phyloP scores from a whole-genome alignment of 2,797 vertebrate genomes.

The Pangasius mekongensis region DNA sequence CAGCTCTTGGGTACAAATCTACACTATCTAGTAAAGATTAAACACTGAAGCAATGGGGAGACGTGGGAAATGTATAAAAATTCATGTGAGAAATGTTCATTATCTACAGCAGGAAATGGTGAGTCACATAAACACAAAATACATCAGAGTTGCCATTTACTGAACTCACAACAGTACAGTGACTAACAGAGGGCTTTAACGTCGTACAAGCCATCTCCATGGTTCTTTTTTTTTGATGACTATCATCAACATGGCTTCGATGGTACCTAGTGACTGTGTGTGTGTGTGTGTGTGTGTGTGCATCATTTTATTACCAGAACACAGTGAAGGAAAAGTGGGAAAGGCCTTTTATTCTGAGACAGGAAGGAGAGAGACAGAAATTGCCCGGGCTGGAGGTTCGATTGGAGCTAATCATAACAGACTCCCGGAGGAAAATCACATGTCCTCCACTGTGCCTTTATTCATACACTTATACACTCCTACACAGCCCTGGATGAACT shows the following conservation, averaged over 20 bases:
- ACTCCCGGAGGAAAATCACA: conserved; percentile 40
- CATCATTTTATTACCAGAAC: conserved; percentile 14
- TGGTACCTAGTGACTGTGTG: not conserved
- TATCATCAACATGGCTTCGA: not conserved
- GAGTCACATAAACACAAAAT: not conserved
- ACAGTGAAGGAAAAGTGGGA: conserved; percentile 10
- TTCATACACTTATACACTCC: conserved; percentile 32
- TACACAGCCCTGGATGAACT: conserved; percentile 21
- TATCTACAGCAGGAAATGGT: not conserved
- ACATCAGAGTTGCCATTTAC: not conserved
- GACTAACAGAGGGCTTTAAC: not conserved
- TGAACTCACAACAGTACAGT: not conserved
- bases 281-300: conserved; percentile 2
- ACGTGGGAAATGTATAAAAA: not conserved
- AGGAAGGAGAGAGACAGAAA: conserved; percentile 33
- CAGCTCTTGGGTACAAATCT: not conserved
- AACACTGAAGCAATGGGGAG: not conserved
- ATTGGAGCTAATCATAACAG: conserved; percentile 47
- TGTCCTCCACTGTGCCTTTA: conserved; percentile 8
- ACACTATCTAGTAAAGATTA: too few relatives aligned
- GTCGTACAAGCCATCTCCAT: not conserved
- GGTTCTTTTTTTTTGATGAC: not conserved
- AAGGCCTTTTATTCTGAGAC: conserved; percentile 24
- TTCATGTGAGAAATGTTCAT: not conserved
- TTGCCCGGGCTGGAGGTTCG: conserved; percentile 40